Percentiles rank a stretch among this genome's conserved stretches.
phyloP scores from a whole-genome alignment of 2,888 invertebrate species.

The Trichacis sp. region DNA sequence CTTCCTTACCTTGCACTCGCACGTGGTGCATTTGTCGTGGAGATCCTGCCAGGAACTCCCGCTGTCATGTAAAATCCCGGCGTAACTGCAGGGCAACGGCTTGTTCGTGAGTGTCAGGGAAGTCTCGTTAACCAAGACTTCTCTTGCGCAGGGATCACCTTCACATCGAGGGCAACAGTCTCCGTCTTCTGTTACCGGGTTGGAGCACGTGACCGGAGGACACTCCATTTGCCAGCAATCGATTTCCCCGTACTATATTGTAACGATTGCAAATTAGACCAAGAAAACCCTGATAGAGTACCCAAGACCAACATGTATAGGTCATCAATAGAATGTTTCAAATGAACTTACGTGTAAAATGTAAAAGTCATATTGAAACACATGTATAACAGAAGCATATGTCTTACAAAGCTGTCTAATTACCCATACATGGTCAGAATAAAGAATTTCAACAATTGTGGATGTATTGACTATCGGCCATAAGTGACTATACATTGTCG shows the following conservation, averaged over 20 bases:
- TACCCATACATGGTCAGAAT: no score
- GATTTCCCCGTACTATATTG: constrained; percentile 80
- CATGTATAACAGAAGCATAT: no score
- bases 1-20: constrained; percentile 79
- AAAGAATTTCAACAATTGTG: no score
- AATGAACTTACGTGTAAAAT: no score
- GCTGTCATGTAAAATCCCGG: constrained; percentile 73
- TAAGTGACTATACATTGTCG: no score
- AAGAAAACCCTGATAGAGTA: no score
- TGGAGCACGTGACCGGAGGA: constrained; percentile 77
- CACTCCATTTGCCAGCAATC: constrained; percentile 92
- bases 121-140: constrained; percentile 60
- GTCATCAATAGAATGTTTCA: no score
- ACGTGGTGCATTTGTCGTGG: constrained; percentile 78
- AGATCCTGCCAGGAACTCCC: constrained; percentile 74
- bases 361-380: no score
- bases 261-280: background rate
- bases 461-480: no score
- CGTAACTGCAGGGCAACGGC: constrained; percentile 74
- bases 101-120: constrained; percentile 59
- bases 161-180: constrained; percentile 81
- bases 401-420: no score
- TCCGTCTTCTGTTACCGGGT: constrained; percentile 75
- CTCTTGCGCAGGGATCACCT: constrained; percentile 73
- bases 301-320: no score